Evolutionary conservation across 2,113 vertebrate genomes (phyloP).

Genomic region (Uropsilus gracilis): DNA sequence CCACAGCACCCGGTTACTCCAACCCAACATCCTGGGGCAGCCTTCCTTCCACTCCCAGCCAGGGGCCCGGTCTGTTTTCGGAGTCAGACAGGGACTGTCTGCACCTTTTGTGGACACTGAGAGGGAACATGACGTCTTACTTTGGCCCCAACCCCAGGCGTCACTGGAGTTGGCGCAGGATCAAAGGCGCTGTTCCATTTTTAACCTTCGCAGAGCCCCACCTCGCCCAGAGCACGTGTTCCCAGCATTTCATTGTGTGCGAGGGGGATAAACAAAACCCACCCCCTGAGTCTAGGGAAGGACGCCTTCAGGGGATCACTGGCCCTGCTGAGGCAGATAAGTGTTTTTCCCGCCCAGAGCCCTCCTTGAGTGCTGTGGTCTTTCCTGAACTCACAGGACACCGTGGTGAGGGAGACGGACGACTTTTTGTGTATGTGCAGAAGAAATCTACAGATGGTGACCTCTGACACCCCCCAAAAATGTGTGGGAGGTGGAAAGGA

Average conservation of each 20-base stretch:
- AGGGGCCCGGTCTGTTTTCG: background rate
- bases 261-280: constrained; percentile 89
- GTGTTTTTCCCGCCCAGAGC: constrained; percentile 78
- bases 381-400: constrained; percentile 82
- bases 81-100: constrained; percentile 69
- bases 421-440: constrained; percentile 83
- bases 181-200: constrained; percentile 88
- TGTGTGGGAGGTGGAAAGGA: background rate
- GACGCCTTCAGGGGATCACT: constrained; percentile 83
- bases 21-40: background rate
- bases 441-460: constrained; percentile 79
- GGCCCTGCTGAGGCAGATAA: constrained; percentile 80
- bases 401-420: constrained; percentile 80
- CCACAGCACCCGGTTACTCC: background rate
- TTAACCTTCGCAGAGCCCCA: constrained; percentile 84
- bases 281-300: constrained; percentile 83
- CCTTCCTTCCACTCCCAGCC: background rate
- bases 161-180: constrained; percentile 84
- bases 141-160: constrained; percentile 75
- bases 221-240: constrained; percentile 87
- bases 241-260: constrained; percentile 89
- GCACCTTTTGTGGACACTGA: constrained; percentile 57
- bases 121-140: constrained; percentile 78
- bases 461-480: background rate
- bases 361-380: constrained; percentile 73